Percentiles rank a stretch among this genome's conserved stretches.
Conservation (phyloP, 2,888 invertebrate genomes). For the Leptinotarsa haldemani region DNA sequence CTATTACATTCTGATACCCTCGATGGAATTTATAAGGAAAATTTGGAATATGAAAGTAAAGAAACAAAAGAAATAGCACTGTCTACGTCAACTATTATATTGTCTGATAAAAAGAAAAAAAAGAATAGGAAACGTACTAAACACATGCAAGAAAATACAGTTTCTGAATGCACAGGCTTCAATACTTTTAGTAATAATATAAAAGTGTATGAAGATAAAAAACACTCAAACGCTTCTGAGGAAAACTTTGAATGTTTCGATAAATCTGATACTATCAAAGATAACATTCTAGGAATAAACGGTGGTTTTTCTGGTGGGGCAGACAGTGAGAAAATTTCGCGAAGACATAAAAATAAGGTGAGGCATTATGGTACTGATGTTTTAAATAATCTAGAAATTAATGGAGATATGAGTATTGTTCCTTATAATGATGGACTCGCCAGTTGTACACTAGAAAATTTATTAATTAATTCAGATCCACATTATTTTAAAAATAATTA, state of each 20-base stretch:
- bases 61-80: too few species aligned
- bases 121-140: too few species aligned
- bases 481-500: not conserved
- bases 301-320: not conserved
- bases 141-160: not conserved
- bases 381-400: too few species aligned
- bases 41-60: too few species aligned
- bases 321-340: not conserved
- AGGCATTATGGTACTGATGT: too few species aligned
- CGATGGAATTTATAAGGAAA: too few species aligned
- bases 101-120: too few species aligned
- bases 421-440: too few species aligned
- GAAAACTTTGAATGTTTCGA: not conserved
- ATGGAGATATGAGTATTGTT: too few species aligned
- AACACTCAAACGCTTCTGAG: not conserved
- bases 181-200: conserved; percentile 1
- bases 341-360: too few species aligned
- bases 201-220: not conserved
- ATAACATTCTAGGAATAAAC: not conserved
- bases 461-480: not conserved
- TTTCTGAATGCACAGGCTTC: not conserved
- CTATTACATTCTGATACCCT: too few species aligned
- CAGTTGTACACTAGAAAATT: not conserved
- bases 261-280: not conserved
- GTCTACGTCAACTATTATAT: too few species aligned